Conservation (phyloP, 2,797 vertebrate genomes). For the Alcedo quadribrachys region DNA sequence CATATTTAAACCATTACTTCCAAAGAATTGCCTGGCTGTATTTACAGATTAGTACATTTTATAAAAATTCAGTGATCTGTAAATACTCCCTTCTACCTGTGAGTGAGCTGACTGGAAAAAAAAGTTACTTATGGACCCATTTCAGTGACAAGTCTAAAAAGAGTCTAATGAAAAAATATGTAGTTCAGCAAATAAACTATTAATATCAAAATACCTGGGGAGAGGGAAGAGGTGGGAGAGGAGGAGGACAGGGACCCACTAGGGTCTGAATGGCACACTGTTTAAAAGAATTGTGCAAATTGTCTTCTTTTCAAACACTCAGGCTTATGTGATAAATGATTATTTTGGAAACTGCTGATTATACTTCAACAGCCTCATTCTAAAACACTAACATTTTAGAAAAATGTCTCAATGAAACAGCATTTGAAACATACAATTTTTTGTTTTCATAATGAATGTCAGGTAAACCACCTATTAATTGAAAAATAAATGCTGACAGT, state of each 20-base stretch:
- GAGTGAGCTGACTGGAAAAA: constrained; percentile 23
- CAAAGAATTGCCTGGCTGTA: background rate
- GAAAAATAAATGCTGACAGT: constrained; percentile 7
- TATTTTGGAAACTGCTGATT: background rate
- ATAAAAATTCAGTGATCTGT: background rate
- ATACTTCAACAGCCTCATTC: background rate
- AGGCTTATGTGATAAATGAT: background rate
- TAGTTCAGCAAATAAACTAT: background rate
- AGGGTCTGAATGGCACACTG: background rate
- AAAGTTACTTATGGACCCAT: background rate
- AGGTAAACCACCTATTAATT: background rate
- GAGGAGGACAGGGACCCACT: background rate
- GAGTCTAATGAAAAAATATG: background rate
- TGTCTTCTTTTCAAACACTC: constrained; percentile 1
- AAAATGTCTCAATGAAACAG: background rate
- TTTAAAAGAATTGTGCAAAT: constrained; percentile 31
- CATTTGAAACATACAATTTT: background rate
- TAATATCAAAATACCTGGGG: constrained; percentile 21
- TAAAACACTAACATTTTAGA: background rate
- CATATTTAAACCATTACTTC: constrained; percentile 2
- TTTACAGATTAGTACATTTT: constrained; percentile 6
- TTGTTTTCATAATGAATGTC: background rate
- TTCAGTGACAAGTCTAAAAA: background rate
- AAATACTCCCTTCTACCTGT: constrained; percentile 3
- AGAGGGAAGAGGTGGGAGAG: background rate